phyloP scores from a whole-genome alignment of 1,140 invertebrate species.

The Agrilus planipennis region DNA sequence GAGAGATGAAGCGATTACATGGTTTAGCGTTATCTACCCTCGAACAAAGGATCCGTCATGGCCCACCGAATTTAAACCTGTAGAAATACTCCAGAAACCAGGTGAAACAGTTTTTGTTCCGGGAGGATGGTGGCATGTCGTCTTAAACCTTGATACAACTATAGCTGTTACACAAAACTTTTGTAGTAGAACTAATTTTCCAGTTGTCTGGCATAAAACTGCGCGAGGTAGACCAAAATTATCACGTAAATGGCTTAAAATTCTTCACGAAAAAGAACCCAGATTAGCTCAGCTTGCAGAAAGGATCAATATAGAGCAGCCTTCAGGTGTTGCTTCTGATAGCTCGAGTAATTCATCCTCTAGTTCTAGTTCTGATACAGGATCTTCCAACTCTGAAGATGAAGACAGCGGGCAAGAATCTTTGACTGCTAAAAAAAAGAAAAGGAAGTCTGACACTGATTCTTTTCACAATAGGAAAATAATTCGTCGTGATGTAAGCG shows the following conservation, averaged over 20 bases:
- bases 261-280: slow-evolving; percentile 56
- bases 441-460: slow-evolving; percentile 38
- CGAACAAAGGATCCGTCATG: slow-evolving; percentile 77
- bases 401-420: slow-evolving; percentile 76
- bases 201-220: slow-evolving; percentile 97
- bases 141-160: slow-evolving; percentile 90
- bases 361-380: slow-evolving; percentile 57
- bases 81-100: slow-evolving; percentile 93
- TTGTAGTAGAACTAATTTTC: slow-evolving; percentile 91
- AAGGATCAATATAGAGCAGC: slow-evolving; percentile 71
- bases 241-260: slow-evolving; percentile 47
- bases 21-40: slow-evolving; percentile 97
- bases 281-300: slow-evolving; percentile 76
- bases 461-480: slow-evolving; percentile 23
- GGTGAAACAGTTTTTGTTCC: slow-evolving; percentile 99
- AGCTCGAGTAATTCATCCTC: slow-evolving; percentile 85
- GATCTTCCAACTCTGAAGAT: slow-evolving; percentile 48
- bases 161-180: slow-evolving; percentile 98
- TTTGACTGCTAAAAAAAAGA: slow-evolving; percentile 74
- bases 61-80: slow-evolving; percentile 83
- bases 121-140: slow-evolving; percentile 98
- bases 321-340: slow-evolving; percentile 88
- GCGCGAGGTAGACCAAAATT: slow-evolving; percentile 89
- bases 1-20: slow-evolving; percentile 94
- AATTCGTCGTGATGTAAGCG: slow-evolving; percentile 18